Evolutionary conservation across 2,888 invertebrate species (phyloP).

Genomic region (Sminthurinus aureus): DNA sequence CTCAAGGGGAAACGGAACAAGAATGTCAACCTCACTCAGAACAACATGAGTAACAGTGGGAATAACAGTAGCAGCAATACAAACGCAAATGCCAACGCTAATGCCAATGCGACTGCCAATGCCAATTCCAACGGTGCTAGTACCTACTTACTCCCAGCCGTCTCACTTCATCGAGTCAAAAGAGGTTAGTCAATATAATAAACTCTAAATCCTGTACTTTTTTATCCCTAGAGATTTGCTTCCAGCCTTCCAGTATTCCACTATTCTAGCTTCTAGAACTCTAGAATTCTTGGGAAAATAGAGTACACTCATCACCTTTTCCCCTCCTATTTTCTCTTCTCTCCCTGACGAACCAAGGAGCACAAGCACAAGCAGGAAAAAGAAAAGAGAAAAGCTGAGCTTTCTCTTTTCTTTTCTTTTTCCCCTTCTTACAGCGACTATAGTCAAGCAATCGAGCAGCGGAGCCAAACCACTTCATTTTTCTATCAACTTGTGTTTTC

Average conservation of each 20-base stretch:
- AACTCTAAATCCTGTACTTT: background rate
- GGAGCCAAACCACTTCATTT: too few relatives aligned
- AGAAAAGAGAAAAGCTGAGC: background rate
- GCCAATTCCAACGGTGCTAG: slow-evolving; percentile 23
- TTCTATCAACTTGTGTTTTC: too few relatives aligned
- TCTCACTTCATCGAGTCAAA: slow-evolving; percentile 53
- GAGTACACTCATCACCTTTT: background rate
- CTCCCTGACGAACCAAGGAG: too few relatives aligned
- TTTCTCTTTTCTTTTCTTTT: background rate
- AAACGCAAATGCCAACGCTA: background rate
- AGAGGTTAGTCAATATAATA: slow-evolving; percentile 47
- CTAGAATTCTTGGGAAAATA: background rate
- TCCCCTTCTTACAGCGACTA: background rate
- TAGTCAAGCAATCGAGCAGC: too few relatives aligned
- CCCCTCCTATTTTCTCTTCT: background rate
- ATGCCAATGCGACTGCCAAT: background rate
- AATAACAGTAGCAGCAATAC: background rate
- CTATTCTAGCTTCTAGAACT: background rate
- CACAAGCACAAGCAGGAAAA: background rate
- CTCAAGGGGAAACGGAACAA: background rate
- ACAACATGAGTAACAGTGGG: background rate
- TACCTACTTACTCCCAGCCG: slow-evolving; percentile 48
- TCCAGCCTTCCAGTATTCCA: background rate
- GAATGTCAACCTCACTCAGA: background rate
- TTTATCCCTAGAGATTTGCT: background rate